phyloP scores from a whole-genome alignment of 2,113 vertebrate genomes.

The Cephalopterus ornatus region DNA sequence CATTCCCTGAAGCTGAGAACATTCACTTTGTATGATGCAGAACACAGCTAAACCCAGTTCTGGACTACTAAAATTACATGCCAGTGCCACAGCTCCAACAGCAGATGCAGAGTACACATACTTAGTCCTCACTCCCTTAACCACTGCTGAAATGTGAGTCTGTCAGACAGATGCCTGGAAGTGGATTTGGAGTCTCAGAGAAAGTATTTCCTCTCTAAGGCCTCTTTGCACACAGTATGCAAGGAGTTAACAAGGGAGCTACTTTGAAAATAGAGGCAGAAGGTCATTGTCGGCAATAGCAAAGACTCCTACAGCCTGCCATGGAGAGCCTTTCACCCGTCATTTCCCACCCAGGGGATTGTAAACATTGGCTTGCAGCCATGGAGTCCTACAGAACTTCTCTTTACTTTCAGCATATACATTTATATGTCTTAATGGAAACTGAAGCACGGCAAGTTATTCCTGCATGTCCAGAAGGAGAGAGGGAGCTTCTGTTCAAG shows the following conservation, averaged over 20 bases:
- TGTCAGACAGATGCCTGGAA: constrained; percentile 3
- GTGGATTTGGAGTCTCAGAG: constrained; percentile 24
- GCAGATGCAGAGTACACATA: not conserved
- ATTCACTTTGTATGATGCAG: constrained; percentile 21
- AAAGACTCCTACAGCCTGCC: constrained; percentile 81
- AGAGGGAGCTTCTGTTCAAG: constrained; percentile 55
- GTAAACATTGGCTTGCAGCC: constrained; percentile 90
- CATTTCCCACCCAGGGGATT: constrained; percentile 90
- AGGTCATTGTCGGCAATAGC: constrained; percentile 79
- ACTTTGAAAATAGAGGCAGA: constrained; percentile 79
- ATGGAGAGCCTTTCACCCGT: constrained; percentile 85
- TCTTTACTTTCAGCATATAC: constrained; percentile 72
- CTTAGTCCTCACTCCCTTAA: not conserved
- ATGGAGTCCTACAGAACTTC: constrained; percentile 73
- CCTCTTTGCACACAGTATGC: constrained; percentile 50
- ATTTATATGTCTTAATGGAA: constrained; percentile 65
- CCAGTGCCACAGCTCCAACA: not conserved
- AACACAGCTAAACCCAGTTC: not conserved
- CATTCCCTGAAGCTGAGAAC: constrained; percentile 45
- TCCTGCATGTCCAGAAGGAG: constrained; percentile 45
- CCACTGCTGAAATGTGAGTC: constrained; percentile 31
- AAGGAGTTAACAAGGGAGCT: constrained; percentile 76
- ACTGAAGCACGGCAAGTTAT: constrained; percentile 30
- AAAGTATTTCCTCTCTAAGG: constrained; percentile 60
- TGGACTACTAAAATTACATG: not conserved